These are phyloP conservation scores for Pinctada fucata DNA, from an alignment of 2,888 invertebrate species.

Conservation along the genomic window DNA sequence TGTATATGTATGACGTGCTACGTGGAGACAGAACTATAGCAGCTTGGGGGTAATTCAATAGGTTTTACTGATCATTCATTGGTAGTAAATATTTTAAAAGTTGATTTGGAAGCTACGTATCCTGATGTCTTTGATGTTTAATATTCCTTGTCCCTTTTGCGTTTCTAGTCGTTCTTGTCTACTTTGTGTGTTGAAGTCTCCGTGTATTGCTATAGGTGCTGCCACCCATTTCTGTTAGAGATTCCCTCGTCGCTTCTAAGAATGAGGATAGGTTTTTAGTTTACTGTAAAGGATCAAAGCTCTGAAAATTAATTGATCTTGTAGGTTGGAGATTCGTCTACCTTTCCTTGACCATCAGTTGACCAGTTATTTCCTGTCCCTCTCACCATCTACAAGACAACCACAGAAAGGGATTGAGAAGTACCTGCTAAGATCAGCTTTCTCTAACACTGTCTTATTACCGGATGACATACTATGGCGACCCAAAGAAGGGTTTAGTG, in stretches of 20 bases:
- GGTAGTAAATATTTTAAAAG: too few species aligned
- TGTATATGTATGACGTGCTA: slow-evolving; percentile 74
- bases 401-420: slow-evolving; percentile 91
- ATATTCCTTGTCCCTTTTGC: too few species aligned
- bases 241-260: too few species aligned
- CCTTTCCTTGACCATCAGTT: slow-evolving; percentile 94
- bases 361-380: slow-evolving; percentile 87
- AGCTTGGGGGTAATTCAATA: slow-evolving; percentile 70
- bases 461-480: slow-evolving; percentile 94
- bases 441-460: slow-evolving; percentile 85
- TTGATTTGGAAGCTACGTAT: too few species aligned
- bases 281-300: background rate
- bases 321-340: slow-evolving; percentile 82
- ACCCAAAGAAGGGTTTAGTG: slow-evolving; percentile 87
- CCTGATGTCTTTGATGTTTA: too few species aligned
- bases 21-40: slow-evolving; percentile 75
- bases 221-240: too few species aligned
- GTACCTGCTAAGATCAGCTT: slow-evolving; percentile 89
- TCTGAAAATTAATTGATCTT: slow-evolving; percentile 17
- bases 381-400: slow-evolving; percentile 84
- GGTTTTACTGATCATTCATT: too few species aligned
- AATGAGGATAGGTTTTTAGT: too few species aligned
- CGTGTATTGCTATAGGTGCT: too few species aligned
- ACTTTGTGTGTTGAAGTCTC: too few species aligned
- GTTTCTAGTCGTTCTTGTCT: too few species aligned